Conservation (phyloP, 2,797 vertebrate genomes). For the Psittacula echo region DNA sequence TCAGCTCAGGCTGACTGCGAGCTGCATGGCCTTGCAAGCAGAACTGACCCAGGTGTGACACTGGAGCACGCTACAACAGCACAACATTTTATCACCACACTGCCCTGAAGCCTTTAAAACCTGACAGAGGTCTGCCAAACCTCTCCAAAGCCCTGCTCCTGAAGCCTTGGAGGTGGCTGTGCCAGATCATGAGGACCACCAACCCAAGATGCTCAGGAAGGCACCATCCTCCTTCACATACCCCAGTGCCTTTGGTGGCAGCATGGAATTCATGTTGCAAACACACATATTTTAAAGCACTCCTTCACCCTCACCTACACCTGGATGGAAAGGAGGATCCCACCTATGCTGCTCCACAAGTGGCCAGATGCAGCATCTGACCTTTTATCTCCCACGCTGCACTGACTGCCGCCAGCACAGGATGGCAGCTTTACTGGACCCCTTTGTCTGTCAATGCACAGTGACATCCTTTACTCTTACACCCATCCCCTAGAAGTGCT, state of each 20-base stretch:
- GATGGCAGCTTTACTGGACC: neutral
- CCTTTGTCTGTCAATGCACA: neutral
- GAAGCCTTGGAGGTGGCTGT: rapidly evolving
- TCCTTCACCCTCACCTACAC: neutral
- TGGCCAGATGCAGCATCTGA: neutral
- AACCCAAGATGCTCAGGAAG: rapidly evolving
- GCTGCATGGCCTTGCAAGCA: neutral
- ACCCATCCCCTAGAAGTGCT: neutral
- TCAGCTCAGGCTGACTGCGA: neutral
- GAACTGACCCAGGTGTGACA: neutral
- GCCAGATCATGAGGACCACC: neutral
- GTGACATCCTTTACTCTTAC: neutral
- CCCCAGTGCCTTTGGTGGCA: rapidly evolving
- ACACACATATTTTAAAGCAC: rapidly evolving
- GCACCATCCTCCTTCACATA: neutral
- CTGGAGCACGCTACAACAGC: neutral
- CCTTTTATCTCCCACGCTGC: neutral
- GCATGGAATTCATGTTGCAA: rapidly evolving
- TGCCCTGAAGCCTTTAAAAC: neutral
- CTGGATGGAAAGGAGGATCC: neutral
- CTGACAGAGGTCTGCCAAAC: neutral
- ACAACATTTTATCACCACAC: neutral
- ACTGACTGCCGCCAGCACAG: neutral
- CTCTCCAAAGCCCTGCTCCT: neutral
- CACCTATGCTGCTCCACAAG: rapidly evolving